Conservation (phyloP, 2,113 vertebrate genomes). For the Sminthopsis crassicaudata region DNA sequence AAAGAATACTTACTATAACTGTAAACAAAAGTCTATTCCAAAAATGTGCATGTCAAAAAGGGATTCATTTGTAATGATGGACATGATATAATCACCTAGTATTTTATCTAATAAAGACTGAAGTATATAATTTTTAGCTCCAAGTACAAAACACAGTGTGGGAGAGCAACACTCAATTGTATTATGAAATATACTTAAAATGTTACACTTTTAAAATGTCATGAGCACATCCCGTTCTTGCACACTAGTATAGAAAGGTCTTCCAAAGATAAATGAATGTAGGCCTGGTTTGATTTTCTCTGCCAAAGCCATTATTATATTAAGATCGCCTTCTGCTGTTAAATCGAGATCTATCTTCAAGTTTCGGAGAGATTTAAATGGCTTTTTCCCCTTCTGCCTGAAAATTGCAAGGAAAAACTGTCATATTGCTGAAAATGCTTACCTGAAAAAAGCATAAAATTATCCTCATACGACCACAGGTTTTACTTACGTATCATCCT, state of each 20-base stretch:
- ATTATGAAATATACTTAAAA: not conserved
- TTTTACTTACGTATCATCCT: slow-evolving; percentile 96
- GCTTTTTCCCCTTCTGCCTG: slow-evolving; percentile 97
- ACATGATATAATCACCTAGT: not conserved
- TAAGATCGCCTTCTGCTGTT: slow-evolving; percentile 95
- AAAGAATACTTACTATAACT: slow-evolving; percentile 64
- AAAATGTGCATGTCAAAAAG: slow-evolving; percentile 43
- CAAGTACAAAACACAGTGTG: not conserved
- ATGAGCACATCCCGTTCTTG: slow-evolving; percentile 95
- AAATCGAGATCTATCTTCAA: slow-evolving; percentile 95
- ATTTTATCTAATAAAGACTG: slow-evolving; percentile 7
- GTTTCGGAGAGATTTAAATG: slow-evolving; percentile 93
- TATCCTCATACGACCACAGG: slow-evolving; percentile 17
- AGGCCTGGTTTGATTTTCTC: slow-evolving; percentile 97
- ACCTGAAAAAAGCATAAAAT: slow-evolving; percentile 4
- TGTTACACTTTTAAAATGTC: slow-evolving; percentile 87
- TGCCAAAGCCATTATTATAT: slow-evolving; percentile 96
- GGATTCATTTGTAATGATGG: slow-evolving; percentile 19
- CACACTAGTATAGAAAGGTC: slow-evolving; percentile 94
- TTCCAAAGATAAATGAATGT: slow-evolving; percentile 96
- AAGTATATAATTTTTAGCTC: slow-evolving; percentile 55
- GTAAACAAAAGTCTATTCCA: slow-evolving; percentile 65
- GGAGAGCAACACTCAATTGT: slow-evolving; percentile 23
- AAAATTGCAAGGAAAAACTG: slow-evolving; percentile 61
- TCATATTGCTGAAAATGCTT: slow-evolving; percentile 10